Percentiles rank a stretch among this genome's conserved stretches.
Conservation (phyloP, 1,140 invertebrate genomes). For the Stratiolaelaps scimitus region DNA sequence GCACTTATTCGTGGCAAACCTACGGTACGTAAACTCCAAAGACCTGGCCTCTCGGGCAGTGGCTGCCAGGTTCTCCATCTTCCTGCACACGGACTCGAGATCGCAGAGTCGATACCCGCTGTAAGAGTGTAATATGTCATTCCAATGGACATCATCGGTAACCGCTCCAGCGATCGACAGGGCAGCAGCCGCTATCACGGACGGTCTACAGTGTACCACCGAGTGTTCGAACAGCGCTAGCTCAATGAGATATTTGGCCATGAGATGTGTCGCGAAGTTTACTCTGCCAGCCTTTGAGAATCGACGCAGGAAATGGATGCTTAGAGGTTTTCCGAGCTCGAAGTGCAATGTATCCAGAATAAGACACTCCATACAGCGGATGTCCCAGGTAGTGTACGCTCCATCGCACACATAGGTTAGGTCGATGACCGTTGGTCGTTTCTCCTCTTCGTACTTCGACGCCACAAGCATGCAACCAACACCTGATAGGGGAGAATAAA, state of each 20-base stretch:
- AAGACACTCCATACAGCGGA: constrained; percentile 67
- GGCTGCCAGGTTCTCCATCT: too few species aligned
- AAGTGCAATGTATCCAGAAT: too few species aligned
- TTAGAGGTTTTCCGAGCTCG: too few species aligned
- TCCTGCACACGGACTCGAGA: too few species aligned
- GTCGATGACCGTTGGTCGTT: constrained; percentile 68
- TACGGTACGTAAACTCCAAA: too few species aligned
- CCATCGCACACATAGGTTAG: constrained; percentile 86
- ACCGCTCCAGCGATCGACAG: too few species aligned
- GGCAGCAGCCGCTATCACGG: constrained; percentile 58
- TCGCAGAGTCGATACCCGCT: too few species aligned
- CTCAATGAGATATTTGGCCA: constrained; percentile 88
- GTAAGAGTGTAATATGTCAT: too few species aligned
- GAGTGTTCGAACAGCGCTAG: constrained; percentile 66
- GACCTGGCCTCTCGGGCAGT: too few species aligned
- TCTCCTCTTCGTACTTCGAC: constrained; percentile 90
- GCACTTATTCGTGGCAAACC: too few species aligned
- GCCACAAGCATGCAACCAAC: constrained; percentile 82
- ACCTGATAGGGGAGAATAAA: too few species aligned
- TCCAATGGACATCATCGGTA: too few species aligned
- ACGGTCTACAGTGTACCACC: constrained; percentile 64
- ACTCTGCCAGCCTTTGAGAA: constrained; percentile 59
- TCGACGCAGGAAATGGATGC: constrained; percentile 69
- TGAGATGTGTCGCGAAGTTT: constrained; percentile 57
- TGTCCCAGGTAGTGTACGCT: constrained; percentile 63